A percentile compares a stretch with the other conserved stretches of the same genome.
These are phyloP conservation scores for Agonopterix subpropinquella DNA, from an alignment of 2,888 invertebrate genomes.

Conservation along the genomic window DNA sequence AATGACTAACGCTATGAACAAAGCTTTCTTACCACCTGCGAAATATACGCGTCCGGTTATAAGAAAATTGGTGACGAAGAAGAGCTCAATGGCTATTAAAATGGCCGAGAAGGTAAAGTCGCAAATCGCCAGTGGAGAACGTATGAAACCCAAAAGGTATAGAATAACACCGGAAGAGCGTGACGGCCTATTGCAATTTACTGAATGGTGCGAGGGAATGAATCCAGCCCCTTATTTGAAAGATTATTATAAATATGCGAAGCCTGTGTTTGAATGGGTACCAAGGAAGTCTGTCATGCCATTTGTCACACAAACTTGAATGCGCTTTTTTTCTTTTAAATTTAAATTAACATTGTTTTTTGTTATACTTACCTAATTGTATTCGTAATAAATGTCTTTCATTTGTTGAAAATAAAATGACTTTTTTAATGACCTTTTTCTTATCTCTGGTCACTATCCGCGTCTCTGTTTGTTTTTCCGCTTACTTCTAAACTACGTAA, in stretches of 20 bases:
- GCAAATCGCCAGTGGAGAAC: conserved; percentile 24
- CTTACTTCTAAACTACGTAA: no score
- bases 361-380: no score
- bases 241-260: conserved; percentile 48
- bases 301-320: not conserved
- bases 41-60: conserved; percentile 45
- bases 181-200: conserved; percentile 51
- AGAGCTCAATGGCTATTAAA: conserved; percentile 36
- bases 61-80: conserved; percentile 49
- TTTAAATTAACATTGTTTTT: no score
- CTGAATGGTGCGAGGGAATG: conserved; percentile 63
- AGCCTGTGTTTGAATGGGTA: conserved; percentile 29
- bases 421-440: no score
- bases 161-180: conserved; percentile 49
- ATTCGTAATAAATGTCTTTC: no score
- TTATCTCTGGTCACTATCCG: no score
- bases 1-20: conserved; percentile 65
- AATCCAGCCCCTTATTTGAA: conserved; percentile 50
- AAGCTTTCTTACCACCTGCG: conserved; percentile 56
- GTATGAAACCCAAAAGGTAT: conserved; percentile 33
- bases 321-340: no score
- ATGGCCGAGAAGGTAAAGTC: conserved; percentile 35
- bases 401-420: no score
- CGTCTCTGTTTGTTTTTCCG: no score
- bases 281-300: conserved; percentile 27